A percentile compares a stretch with the other conserved stretches of the same genome.
Evolutionary conservation across 2,113 vertebrate species (phyloP).

Genomic region (Bambusicola thoracicus): DNA sequence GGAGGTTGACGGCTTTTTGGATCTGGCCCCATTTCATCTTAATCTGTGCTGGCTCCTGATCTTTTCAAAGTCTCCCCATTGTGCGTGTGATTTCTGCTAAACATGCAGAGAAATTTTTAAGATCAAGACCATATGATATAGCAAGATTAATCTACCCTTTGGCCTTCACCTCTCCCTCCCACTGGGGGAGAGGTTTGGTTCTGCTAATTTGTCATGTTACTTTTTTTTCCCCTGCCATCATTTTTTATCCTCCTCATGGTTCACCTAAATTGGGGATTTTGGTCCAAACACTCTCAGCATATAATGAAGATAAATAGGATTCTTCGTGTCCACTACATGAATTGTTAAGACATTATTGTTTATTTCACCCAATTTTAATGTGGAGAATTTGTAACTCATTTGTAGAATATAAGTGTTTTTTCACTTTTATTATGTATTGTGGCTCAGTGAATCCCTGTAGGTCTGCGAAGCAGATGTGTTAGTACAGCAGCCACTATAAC

Average conservation of each 20-base stretch:
- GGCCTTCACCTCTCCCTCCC: slow-evolving; percentile 68
- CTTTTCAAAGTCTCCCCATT: slow-evolving; percentile 59
- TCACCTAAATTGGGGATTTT: slow-evolving; percentile 63
- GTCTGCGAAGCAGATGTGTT: slow-evolving; percentile 73
- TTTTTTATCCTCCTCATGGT: slow-evolving; percentile 50
- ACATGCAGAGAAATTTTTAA: slow-evolving; percentile 56
- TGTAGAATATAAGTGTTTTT: slow-evolving; percentile 53
- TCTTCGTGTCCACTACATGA: slow-evolving; percentile 24
- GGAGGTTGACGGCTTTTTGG: slow-evolving; percentile 67
- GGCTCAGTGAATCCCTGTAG: slow-evolving; percentile 55
- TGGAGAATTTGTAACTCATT: slow-evolving; percentile 65
- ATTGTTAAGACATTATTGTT: slow-evolving; percentile 56
- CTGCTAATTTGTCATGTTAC: slow-evolving; percentile 70
- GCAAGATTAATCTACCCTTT: slow-evolving; percentile 73
- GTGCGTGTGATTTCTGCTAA: slow-evolving; percentile 64
- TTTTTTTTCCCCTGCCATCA: not conserved
- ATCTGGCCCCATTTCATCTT: slow-evolving; percentile 62
- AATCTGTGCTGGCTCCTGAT: slow-evolving; percentile 59
- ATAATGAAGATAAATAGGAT: slow-evolving; percentile 70
- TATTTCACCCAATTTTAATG: slow-evolving; percentile 51
- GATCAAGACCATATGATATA: slow-evolving; percentile 70
- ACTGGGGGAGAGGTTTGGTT: slow-evolving; percentile 57
- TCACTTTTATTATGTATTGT: slow-evolving; percentile 45
- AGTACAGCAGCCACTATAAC: slow-evolving; percentile 16
- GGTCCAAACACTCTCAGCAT: slow-evolving; percentile 31